Evolutionary conservation across 1,140 invertebrate genomes (phyloP).

Genomic region (Frieseomelitta varia): DNA sequence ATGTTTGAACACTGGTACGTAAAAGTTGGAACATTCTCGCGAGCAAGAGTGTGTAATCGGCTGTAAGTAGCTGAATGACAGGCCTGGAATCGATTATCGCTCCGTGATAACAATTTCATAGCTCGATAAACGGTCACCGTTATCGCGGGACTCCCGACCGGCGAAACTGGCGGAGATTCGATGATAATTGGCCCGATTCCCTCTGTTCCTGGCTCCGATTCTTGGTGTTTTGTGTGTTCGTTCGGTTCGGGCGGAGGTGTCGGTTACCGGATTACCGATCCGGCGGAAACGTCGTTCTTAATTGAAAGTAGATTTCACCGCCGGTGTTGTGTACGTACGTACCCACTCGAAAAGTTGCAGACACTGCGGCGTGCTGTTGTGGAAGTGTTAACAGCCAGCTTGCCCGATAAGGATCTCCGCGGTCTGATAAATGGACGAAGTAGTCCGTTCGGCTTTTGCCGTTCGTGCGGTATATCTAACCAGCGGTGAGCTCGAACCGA

Average conservation of each 20-base stretch:
- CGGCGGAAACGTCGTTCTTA: not conserved
- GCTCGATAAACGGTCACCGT: constrained; percentile 26
- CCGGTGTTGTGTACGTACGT: not conserved
- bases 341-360: constrained; percentile 29
- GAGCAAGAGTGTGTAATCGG: not conserved
- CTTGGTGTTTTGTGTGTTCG: not conserved
- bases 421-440: constrained; percentile 24
- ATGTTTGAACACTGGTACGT: too few relatives aligned
- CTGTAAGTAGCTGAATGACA: not conserved
- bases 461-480: not conserved
- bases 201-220: not conserved
- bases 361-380: constrained; percentile 21
- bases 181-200: constrained; percentile 39
- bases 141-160: constrained; percentile 25
- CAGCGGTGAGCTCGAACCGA: not conserved
- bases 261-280: constrained; percentile 14
- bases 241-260: not conserved
- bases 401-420: constrained; percentile 35
- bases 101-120: constrained; percentile 51
- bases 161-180: constrained; percentile 23
- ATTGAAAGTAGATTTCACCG: constrained; percentile 21
- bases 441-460: not conserved
- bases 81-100: constrained; percentile 20
- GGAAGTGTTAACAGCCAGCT: constrained; percentile 34
- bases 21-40: too few relatives aligned